These are phyloP conservation scores for Zaprionus davidi DNA, from an alignment of 1,140 invertebrate species.

Conservation along the genomic window DNA sequence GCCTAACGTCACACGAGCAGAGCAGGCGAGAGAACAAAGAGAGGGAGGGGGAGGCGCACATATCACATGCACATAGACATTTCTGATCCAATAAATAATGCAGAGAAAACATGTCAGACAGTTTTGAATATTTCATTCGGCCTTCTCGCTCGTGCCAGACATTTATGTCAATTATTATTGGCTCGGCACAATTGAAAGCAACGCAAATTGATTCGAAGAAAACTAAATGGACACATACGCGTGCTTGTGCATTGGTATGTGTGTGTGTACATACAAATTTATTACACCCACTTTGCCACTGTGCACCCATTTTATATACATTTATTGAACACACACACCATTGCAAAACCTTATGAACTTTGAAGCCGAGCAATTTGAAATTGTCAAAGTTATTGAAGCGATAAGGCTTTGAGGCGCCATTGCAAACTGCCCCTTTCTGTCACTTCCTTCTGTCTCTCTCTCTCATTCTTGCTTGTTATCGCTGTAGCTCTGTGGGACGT, in stretches of 20 bases:
- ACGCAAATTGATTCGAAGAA: slow-evolving; percentile 78
- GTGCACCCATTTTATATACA: slow-evolving; percentile 14
- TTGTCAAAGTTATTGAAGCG: slow-evolving; percentile 52
- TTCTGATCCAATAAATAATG: slow-evolving; percentile 51
- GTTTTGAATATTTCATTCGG: slow-evolving; percentile 52
- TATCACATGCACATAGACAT: slow-evolving; percentile 20
- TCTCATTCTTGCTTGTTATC: neutral
- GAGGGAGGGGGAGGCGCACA: neutral
- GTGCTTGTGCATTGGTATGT: neutral
- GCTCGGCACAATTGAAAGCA: slow-evolving; percentile 74
- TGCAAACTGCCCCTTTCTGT: neutral
- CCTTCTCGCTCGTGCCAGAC: slow-evolving; percentile 44
- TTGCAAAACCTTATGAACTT: slow-evolving; percentile 64
- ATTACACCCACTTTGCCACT: slow-evolving; percentile 22
- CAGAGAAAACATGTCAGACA: slow-evolving; percentile 49
- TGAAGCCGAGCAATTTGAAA: slow-evolving; percentile 55
- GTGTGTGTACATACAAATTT: slow-evolving; percentile 20
- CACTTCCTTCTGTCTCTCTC: neutral
- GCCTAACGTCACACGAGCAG: slow-evolving; percentile 19
- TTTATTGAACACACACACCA: slow-evolving; percentile 30
- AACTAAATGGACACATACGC: slow-evolving; percentile 56
- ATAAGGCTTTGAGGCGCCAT: slow-evolving; percentile 31
- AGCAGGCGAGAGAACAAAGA: neutral
- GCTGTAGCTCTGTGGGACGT: neutral
- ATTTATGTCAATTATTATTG: slow-evolving; percentile 81